Evolutionary conservation across 2,113 vertebrate genomes (phyloP), one percentile per base, ranked within the genome.

Genomic region (Leptobrachium leishanense): DNA sequence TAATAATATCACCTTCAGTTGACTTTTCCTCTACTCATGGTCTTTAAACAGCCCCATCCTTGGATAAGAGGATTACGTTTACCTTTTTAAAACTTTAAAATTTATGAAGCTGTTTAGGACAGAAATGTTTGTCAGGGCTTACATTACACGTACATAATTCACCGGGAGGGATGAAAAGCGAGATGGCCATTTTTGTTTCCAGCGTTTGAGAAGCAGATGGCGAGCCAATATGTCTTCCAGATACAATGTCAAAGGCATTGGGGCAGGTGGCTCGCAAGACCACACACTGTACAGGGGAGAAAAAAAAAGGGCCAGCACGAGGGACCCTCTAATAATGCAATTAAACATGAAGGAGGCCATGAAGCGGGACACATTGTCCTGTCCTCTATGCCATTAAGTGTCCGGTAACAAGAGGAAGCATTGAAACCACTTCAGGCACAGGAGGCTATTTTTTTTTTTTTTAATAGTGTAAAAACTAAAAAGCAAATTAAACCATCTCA

Each of bases 191-290:
- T 46, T 43, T 74, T 57, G 54, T 39, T 43, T 80, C 9, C 9
- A 72, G 40, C 63, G 54, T 72, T 42, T 8, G 74, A 53, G 50
- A 59, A 43, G 64, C 78, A 81, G 78, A 74, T 74, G 78, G 78
- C 54, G n/a, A 42, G 74, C 39, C 78, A 81, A 68, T 74, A 64
- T 81, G 78, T 68, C 71, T 62, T 74, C 40, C 53, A 44, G 63
- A 73, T 80, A 64, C 43, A 15, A 2, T 80, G 64, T 74, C 78
- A 73, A 1, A 44, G 71, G 63, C 42, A 74, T 5, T 13, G 65
- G 44, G 64, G 15, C 44, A 43, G 2, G 2, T 42, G 57, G 12
- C 46, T 66, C 63, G 43, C 20, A 59, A 3, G 5, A n/a, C 50
- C 55, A 31, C 43, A 46, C 31, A 44, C 70, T 40, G 41, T 41